A percentile compares a stretch with the other conserved stretches of the same genome.
Conservation (phyloP, 2,888 invertebrate genomes). For the Heliconius hortense region DNA sequence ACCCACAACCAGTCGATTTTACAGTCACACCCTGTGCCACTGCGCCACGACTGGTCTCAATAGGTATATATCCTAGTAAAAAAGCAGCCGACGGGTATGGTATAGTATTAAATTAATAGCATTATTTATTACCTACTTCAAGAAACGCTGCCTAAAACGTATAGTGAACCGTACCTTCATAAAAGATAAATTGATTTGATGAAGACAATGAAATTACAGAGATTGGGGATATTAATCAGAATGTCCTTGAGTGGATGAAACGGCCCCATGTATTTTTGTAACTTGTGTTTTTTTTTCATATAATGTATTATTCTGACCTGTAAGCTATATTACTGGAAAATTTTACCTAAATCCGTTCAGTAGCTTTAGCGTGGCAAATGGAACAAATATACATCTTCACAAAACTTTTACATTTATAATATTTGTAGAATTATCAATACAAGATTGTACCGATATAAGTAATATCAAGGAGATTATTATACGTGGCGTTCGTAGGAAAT, state of each 20-base stretch:
- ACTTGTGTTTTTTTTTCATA: neutral
- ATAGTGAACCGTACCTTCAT: conserved; percentile 6
- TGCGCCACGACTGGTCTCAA: too few species aligned
- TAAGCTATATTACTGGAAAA: too few species aligned
- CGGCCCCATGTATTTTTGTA: neutral
- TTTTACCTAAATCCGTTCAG: too few species aligned
- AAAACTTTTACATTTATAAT: too few species aligned
- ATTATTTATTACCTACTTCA: conserved; percentile 16
- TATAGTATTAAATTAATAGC: conserved; percentile 3
- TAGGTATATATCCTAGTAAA: neutral
- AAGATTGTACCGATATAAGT: too few species aligned
- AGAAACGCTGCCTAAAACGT: conserved; percentile 5
- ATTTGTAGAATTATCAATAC: too few species aligned
- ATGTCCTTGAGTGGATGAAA: neutral
- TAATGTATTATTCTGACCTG: neutral
- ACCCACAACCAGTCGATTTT: too few species aligned
- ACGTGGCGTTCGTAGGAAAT: too few species aligned
- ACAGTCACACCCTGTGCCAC: too few species aligned
- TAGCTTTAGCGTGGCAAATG: too few species aligned
- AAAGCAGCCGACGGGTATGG: neutral
- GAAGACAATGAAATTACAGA: conserved; percentile 15
- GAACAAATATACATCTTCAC: too few species aligned
- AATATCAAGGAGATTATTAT: too few species aligned
- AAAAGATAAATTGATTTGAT: conserved; percentile 11
- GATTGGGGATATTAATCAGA: conserved; percentile 15